Base-by-base conservation (phyloP, 2,113 vertebrate genomes). In the Turdus rufiventris region DNA sequence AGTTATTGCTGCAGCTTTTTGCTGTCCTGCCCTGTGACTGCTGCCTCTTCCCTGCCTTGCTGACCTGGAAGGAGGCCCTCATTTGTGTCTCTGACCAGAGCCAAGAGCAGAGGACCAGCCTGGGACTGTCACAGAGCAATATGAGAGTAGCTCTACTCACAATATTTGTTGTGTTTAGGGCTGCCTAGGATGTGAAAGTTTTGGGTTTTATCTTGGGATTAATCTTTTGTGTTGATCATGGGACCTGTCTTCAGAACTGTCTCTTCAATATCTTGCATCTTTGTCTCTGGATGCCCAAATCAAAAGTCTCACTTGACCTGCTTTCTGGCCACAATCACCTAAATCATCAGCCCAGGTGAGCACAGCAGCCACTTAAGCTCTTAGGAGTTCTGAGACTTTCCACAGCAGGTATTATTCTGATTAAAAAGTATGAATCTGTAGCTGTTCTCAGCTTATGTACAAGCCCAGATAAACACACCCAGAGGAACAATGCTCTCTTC, bases 41-140 rank as follows among this genome's bases (percentile, higher is more conserved):
- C 42, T 72, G 43, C 26, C 18, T 60, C 16, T 50, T 72, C 38
- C 10, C 56, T 84, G 38, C 21, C 43, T 51, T 40, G 33, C 21
- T 91, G 65, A 42, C 12, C 28, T 10, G 9, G 6, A 20, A 0
- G 2, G 10, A 47, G 18, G 2, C 9, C 1, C 2, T 29, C 17
- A 20, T 26, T 56, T 67, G 13, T 29, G 8, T 40, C 11, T 75
- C 31, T 62, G n/a, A n/a, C 29, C 14, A 67, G 47, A 18, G 20
- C 19, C 54, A n/a, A 56, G 31, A 60, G 21, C 18, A 75, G 66
- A 54, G 17, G 10, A 45, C 26, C 0, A 0, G 14, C 18, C 24
- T 74, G 68, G 18, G 31, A 4, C 43, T n/a, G 9, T 34, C 66
- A 34, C 5, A 17, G 14, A 43, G 34, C 25, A 56, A 23, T 9